Conservation (phyloP, 2,113 vertebrate species). For the Pipa parva region DNA sequence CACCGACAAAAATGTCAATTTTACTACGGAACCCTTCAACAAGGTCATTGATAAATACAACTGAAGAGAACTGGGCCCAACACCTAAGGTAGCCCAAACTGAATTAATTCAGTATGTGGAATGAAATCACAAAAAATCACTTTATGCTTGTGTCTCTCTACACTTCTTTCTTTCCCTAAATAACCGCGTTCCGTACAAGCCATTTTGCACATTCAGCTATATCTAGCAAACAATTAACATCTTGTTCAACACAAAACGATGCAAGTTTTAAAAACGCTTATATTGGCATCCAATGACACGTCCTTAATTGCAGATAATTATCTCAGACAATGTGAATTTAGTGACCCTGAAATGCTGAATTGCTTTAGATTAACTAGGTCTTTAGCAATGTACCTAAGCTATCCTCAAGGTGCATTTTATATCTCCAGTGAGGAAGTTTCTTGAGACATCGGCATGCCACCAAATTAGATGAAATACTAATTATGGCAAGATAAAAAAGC, state of each 20-base stretch:
- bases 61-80: no score
- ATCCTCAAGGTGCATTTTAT: conserved; percentile 29
- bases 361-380: background rate
- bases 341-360: conserved; percentile 38
- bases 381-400: background rate
- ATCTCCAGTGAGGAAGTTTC: background rate
- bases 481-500: conserved; percentile 46
- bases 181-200: no score
- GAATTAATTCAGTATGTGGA: no score
- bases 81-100: no score
- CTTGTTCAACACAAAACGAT: background rate
- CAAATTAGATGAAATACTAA: conserved; percentile 52
- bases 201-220: no score
- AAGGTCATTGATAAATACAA: no score
- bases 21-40: no score
- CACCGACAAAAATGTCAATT: no score
- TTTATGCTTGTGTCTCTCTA: no score
- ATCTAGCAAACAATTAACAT: background rate
- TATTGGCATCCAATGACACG: background rate
- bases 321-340: conserved; percentile 35
- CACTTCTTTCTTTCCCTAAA: no score
- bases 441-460: background rate
- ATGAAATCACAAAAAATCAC: no score
- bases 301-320: conserved; percentile 27
- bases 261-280: background rate